Evolutionary conservation across 2,888 invertebrate genomes (phyloP).

Genomic region (Cecidostiba fungosa): DNA sequence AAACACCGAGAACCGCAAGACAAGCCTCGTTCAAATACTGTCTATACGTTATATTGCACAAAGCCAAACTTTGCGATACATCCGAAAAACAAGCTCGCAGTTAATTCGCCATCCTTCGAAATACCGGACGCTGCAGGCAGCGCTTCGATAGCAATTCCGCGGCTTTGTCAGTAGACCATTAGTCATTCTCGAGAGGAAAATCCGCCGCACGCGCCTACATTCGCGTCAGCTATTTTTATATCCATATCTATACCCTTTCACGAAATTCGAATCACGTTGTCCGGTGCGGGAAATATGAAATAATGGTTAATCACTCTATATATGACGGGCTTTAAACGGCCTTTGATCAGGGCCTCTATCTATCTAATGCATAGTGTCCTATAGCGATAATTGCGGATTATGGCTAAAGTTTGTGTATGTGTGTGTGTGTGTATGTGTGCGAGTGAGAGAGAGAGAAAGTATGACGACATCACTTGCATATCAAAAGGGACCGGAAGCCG

Average conservation of each 20-base stretch:
- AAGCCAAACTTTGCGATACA: not conserved
- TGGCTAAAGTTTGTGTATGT: no score
- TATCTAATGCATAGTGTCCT: no score
- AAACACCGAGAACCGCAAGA: not conserved
- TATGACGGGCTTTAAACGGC: no score
- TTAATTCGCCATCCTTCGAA: not conserved
- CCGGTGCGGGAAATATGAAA: not conserved
- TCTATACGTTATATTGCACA: not conserved
- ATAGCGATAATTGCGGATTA: no score
- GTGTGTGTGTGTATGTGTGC: no score
- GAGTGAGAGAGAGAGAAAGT: no score
- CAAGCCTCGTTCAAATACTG: not conserved
- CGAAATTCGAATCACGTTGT: no score
- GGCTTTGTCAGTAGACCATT: not conserved
- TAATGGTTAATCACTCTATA: not conserved
- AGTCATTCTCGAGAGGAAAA: not conserved
- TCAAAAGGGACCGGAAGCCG: no score
- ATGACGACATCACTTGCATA: not conserved
- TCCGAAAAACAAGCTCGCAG: not conserved
- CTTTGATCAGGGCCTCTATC: no score
- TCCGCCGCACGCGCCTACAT: not conserved
- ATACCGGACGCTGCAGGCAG: no score
- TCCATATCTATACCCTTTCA: not conserved
- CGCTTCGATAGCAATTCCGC: no score
- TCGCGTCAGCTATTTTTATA: not conserved